Evolutionary conservation across 2,797 vertebrate genomes (phyloP), one percentile per base, ranked within the genome.

Genomic region (Sebastes melanostomus): DNA sequence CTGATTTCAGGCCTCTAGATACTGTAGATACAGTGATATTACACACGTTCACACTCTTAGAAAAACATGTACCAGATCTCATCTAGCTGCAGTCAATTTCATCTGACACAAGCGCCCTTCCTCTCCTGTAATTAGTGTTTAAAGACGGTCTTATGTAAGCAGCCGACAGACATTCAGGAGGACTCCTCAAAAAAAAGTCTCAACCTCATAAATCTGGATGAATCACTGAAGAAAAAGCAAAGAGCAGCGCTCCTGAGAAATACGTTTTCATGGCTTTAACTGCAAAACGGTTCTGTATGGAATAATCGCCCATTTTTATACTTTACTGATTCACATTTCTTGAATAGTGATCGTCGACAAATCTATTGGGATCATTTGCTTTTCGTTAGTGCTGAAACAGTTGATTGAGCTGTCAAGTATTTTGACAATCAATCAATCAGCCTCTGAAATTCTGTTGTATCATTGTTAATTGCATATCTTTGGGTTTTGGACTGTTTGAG

Each of bases 71-170:
- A 58, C 11, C 25, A 78, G 54, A 80, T 86, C 80, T 82, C 86
- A 89, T 84, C 81, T 74, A 29, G 78, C 58, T 61, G 61, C 73
- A 84, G 81, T 86, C 84, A 72, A 69, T 88, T 89, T 88, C 73
- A 88, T 78, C 68, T 29, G 75, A 89, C 89, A 88, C 75, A 22
- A 34, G 76, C 27, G 18, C 82, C 72, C 82, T 52, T 81, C 89
- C 83, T 80, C 54, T 88, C 80, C 86, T 90, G 77, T 93, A 92
- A 94, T 93, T 91, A 91, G 71, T 59, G 59, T 77, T 87, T 80
- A 83, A 88, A 85, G 79, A 78, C 63, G 11, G 73, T 29, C 75
- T 82, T 71, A 77, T 69, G 75, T 81, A 86, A 87, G 88, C 88
- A 83, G 81, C 75, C 68, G 2, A 50, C 61, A 34, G 81, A 29